phyloP scores from a whole-genome alignment of 2,888 invertebrate species.

The Stenodera caucasica region DNA sequence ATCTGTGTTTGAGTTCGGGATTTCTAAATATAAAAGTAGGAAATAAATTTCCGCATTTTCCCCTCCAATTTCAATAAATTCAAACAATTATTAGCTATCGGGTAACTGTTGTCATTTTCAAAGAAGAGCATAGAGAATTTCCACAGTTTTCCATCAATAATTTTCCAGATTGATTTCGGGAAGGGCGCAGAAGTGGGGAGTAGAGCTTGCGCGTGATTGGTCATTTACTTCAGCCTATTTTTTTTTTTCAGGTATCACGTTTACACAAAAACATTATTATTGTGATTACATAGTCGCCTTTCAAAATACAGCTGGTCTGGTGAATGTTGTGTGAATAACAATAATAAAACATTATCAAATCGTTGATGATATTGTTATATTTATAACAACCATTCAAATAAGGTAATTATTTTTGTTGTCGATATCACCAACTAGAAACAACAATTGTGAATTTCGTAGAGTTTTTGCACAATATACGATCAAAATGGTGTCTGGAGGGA shows the following conservation, averaged over 20 bases:
- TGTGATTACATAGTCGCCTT: no score
- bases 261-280: neutral
- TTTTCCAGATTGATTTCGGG: neutral
- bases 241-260: constrained; percentile 7
- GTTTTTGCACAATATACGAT: neutral
- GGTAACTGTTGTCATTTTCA: neutral
- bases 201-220: constrained; percentile 4
- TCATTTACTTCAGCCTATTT: neutral
- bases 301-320: no score
- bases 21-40: no score
- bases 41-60: neutral
- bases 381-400: no score
- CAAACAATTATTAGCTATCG: neutral
- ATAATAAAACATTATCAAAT: no score
- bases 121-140: neutral
- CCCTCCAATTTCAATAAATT: no score
- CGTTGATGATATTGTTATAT: no score
- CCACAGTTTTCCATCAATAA: constrained; percentile 6
- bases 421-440: neutral
- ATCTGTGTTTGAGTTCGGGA: no score
- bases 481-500: constrained; percentile 77
- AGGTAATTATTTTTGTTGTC: no score
- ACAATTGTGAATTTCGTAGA: neutral
- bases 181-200: neutral
- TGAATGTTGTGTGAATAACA: no score